Base-by-base conservation (phyloP, 2,797 vertebrate genomes). In the Malacoctenus gilli region DNA sequence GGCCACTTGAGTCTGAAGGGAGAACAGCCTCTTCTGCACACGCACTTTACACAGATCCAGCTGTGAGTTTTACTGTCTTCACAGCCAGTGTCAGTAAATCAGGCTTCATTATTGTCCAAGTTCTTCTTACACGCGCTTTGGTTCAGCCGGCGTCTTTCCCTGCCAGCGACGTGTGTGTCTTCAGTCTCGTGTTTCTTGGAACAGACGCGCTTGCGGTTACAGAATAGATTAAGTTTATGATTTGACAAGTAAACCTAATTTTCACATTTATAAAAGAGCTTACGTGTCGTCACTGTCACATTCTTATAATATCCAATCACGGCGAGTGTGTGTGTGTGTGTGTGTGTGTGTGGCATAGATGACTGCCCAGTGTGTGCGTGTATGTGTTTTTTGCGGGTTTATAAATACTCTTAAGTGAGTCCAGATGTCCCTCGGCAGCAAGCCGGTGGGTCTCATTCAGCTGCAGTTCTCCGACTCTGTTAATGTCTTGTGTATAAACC, bases 341-440 rank as follows among this genome's bases (percentile, higher is more conserved):
- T 69, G 58, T 66, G 57, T 58, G 66, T 72, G 65, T 65, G 56
- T n/a, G n/a, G n/a, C n/a, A n/a, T n/a, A n/a, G n/a, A n/a, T n/a
- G n/a, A n/a, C n/a, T n/a, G n/a, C n/a, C 55, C 39, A 41, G 18
- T 48, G 52, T 71, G 53, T 74, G 66, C 76, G 67, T 65, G 42
- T 72, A 25, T 80, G 61, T 77, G 64, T 85, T 35, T 83, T 75
- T 83, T 80, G 83, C n/a, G 78, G 76, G 52, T 83, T 88, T 80
- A 82, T 85, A 84, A 86, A 87, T 87, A 86, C 75, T 63, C 56
- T 34, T 87, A 90, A 91, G 79, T 85, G 83, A 83, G 59, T 89
- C 86, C 89, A 91, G 87, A 91, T 91, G 89, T 86, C 85, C 77
- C 40, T 49, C 51, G 77, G 82, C 85, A 79, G 67, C 83, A 71